These are phyloP conservation scores for Bufo bufo DNA, from an alignment of 2,113 vertebrate species.

Conservation along the genomic window DNA sequence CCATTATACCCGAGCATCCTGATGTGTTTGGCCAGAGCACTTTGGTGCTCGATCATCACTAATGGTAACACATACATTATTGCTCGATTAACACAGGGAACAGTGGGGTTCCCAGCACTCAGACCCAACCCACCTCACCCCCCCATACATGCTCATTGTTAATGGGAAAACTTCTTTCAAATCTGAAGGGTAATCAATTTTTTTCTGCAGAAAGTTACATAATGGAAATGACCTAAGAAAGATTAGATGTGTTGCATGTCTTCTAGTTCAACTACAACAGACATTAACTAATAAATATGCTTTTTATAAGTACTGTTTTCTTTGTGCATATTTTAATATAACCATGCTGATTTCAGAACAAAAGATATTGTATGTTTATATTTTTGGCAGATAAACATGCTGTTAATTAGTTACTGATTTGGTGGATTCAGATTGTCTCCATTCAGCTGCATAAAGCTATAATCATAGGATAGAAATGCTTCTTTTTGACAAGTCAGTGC, in stretches of 20 bases:
- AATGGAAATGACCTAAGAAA: not conserved
- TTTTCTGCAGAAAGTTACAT: not conserved
- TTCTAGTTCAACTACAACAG: not conserved
- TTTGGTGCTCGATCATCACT: too few relatives aligned
- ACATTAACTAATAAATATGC: not conserved
- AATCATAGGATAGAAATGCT: constrained; percentile 39
- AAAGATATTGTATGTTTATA: constrained; percentile 48
- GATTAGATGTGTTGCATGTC: not conserved
- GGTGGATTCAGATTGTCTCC: constrained; percentile 27
- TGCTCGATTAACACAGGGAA: too few relatives aligned
- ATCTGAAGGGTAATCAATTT: not conserved
- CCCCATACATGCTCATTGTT: too few relatives aligned
- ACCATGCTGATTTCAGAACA: constrained; percentile 34
- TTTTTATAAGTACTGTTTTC: constrained; percentile 25
- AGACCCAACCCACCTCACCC: too few relatives aligned
- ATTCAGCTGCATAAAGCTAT: constrained; percentile 34
- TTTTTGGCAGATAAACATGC: constrained; percentile 37
- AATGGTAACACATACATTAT: too few relatives aligned
- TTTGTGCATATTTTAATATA: not conserved
- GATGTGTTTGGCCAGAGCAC: too few relatives aligned
- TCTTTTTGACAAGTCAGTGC: constrained; percentile 21
- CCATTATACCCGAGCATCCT: too few relatives aligned
- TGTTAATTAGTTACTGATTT: constrained; percentile 39
- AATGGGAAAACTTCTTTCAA: too few relatives aligned
- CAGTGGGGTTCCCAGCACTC: too few relatives aligned